phyloP scores from a whole-genome alignment of 1,140 invertebrate genomes.

The Sycophila sp. region DNA sequence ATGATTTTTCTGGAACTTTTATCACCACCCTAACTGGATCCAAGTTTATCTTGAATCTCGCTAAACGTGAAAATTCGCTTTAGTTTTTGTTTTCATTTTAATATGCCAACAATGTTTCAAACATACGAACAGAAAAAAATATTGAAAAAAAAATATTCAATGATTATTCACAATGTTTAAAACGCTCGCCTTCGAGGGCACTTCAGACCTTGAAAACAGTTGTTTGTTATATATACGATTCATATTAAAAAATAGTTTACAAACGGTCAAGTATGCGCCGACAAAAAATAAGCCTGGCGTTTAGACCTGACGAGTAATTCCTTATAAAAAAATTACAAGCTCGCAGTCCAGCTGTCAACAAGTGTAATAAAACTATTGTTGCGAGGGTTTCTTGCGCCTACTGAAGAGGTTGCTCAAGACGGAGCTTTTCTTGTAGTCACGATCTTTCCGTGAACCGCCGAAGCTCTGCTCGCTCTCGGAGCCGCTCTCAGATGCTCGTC shows the following conservation, averaged over 20 bases:
- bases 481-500: conserved; percentile 63
- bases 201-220: conserved; percentile 2
- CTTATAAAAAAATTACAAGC: conserved; percentile 25
- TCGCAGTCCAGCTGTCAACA: conserved; percentile 23
- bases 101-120: conserved; percentile 15
- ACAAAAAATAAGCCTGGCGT: too few relatives aligned
- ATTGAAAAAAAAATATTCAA: conserved; percentile 7
- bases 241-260: conserved; percentile 30
- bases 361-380: conserved; percentile 8
- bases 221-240: conserved; percentile 6
- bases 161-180: conserved; percentile 21
- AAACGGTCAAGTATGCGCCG: neutral
- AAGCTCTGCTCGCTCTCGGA: conserved; percentile 64
- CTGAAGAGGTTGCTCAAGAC: conserved; percentile 65
- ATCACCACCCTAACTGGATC: conserved; percentile 8
- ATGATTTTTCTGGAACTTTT: conserved; percentile 29
- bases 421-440: conserved; percentile 63
- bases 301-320: too few relatives aligned
- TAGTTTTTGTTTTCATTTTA: neutral
- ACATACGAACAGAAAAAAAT: conserved; percentile 24
- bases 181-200: neutral
- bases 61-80: conserved; percentile 17
- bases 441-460: conserved; percentile 58
- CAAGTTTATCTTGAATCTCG: conserved; percentile 33
- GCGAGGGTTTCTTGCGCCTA: conserved; percentile 62